phyloP scores from a whole-genome alignment of 1,140 invertebrate genomes.

The Pinna nobilis region DNA sequence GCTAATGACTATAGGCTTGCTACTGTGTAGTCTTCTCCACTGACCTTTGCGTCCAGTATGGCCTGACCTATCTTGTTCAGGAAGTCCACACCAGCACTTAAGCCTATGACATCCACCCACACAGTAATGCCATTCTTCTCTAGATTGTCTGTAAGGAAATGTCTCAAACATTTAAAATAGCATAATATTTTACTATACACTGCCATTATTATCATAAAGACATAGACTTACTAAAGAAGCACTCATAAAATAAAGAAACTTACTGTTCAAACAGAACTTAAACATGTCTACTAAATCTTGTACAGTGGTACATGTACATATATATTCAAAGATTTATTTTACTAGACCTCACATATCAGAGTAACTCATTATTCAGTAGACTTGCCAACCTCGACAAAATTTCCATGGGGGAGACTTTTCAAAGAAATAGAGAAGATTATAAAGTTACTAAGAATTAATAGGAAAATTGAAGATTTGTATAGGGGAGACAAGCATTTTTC shows the following conservation, averaged over 20 bases:
- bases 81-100: slow-evolving; percentile 65
- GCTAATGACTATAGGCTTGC: background rate
- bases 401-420: too few relatives aligned
- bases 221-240: background rate
- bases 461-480: too few relatives aligned
- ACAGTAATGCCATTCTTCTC: slow-evolving; percentile 60
- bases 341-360: too few relatives aligned
- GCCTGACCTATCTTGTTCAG: slow-evolving; percentile 69
- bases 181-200: background rate
- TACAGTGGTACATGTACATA: too few relatives aligned
- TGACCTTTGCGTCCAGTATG: slow-evolving; percentile 65
- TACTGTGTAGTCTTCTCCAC: background rate
- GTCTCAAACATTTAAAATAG: slow-evolving; percentile 11
- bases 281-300: background rate
- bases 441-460: too few relatives aligned
- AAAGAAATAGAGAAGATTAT: background rate
- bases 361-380: background rate
- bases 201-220: background rate
- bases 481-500: background rate
- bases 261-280: background rate
- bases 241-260: background rate
- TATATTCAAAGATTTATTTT: too few relatives aligned
- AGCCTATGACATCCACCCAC: slow-evolving; percentile 64
- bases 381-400: too few relatives aligned
- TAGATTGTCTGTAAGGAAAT: slow-evolving; percentile 55